Percentiles rank a stretch among this genome's conserved stretches.
Evolutionary conservation across 2,113 vertebrate species (phyloP).

Genomic region (Pan troglodytes): NHGRI_mPanTro3-v2.1_pri NC_072411.2:48218001-48218500

Average conservation of each 20-base stretch:
- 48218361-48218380: not conserved
- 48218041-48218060: not conserved
- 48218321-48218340: not conserved
- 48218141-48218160: slow-evolving; percentile 19
- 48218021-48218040: slow-evolving; percentile 14
- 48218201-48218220: not conserved
- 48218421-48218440: not conserved
- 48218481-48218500: slow-evolving; percentile 27
- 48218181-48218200: not conserved
- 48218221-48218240: not conserved
- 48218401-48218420: not conserved
- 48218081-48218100: not conserved
- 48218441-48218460: slow-evolving; percentile 52
- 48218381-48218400: not conserved
- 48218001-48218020: not conserved
- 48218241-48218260: not conserved
- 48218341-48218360: not conserved
- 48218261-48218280: not conserved
- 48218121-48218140: not conserved
- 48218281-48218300: too few species aligned
- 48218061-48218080: slow-evolving; percentile 39
- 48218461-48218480: not conserved
- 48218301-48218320: not conserved
- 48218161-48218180: not conserved
- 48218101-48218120: not conserved